A percentile compares a stretch with the other conserved stretches of the same genome.
Conservation (phyloP, 53 echinoderm and acorn worm species). For the Zoroaster sp. region DNA sequence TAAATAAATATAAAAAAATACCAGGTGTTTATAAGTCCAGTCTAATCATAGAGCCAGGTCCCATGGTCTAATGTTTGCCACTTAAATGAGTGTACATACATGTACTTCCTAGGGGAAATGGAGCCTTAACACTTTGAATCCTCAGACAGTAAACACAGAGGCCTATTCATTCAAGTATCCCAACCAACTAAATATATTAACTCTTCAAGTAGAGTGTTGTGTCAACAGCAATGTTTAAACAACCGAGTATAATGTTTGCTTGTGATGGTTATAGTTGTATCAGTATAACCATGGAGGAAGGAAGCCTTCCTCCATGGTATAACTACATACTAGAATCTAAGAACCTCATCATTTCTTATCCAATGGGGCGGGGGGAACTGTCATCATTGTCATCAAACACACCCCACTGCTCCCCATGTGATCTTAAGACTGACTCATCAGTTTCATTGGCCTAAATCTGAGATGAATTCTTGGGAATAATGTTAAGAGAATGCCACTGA, state of each 20-base stretch:
- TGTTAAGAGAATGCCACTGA: background rate
- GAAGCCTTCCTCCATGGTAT: no score
- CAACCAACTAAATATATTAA: background rate
- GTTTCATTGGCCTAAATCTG: background rate
- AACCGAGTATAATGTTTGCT: constrained; percentile 4
- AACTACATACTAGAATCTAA: no score
- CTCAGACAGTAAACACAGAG: background rate
- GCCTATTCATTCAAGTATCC: background rate
- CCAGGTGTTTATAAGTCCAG: background rate
- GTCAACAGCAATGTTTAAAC: constrained; percentile 35
- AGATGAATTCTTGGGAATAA: constrained; percentile 40
- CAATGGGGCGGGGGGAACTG: background rate
- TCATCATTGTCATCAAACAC: constrained; percentile 8
- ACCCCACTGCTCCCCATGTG: background rate
- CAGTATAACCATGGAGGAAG: no score
- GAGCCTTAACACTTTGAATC: background rate
- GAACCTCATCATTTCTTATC: background rate
- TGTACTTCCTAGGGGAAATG: background rate
- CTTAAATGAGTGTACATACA: background rate
- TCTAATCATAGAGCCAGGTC: no score
- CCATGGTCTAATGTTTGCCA: background rate
- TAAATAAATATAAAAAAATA: no score
- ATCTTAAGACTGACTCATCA: constrained; percentile 33
- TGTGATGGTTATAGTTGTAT: background rate
- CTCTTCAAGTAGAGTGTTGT: background rate